phyloP scores from a whole-genome alignment of 2,797 vertebrate species.

The Acanthis flammea region DNA sequence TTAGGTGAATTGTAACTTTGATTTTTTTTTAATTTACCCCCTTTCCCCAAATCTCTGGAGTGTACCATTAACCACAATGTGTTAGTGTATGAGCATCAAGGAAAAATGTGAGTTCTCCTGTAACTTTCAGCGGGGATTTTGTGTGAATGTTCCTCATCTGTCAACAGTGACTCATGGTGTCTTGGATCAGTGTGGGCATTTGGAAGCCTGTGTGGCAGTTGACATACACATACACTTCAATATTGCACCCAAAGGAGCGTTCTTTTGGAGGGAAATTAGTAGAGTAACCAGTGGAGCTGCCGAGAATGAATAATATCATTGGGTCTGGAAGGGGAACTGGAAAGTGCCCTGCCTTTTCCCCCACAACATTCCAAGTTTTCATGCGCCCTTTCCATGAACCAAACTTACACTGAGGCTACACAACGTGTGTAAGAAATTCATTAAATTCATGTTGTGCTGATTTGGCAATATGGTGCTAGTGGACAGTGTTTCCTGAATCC shows the following conservation, averaged over 20 bases:
- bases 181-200: constrained; percentile 51
- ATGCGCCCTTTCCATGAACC: neutral
- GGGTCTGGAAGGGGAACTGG: constrained; percentile 32
- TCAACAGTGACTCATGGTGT: constrained; percentile 29
- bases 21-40: neutral
- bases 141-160: constrained; percentile 54
- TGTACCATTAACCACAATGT: neutral
- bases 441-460: neutral
- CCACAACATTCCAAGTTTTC: neutral
- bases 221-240: constrained; percentile 28
- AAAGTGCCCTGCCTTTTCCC: constrained; percentile 34
- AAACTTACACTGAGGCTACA: neutral
- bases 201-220: constrained; percentile 3
- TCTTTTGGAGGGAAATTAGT: constrained; percentile 36
- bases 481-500: neutral
- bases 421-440: neutral
- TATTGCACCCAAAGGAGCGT: constrained; percentile 38
- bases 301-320: constrained; percentile 38
- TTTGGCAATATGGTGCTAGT: neutral
- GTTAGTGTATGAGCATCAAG: constrained; percentile 16
- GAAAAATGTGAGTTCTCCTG: constrained; percentile 34
- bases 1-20: neutral
- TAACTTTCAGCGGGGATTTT: neutral
- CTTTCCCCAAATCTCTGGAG: neutral
- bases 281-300: neutral